A percentile compares a stretch with the other conserved stretches of the same genome.
phyloP scores from a whole-genome alignment of 2,113 vertebrate species.

The Salminus brasiliensis region DNA sequence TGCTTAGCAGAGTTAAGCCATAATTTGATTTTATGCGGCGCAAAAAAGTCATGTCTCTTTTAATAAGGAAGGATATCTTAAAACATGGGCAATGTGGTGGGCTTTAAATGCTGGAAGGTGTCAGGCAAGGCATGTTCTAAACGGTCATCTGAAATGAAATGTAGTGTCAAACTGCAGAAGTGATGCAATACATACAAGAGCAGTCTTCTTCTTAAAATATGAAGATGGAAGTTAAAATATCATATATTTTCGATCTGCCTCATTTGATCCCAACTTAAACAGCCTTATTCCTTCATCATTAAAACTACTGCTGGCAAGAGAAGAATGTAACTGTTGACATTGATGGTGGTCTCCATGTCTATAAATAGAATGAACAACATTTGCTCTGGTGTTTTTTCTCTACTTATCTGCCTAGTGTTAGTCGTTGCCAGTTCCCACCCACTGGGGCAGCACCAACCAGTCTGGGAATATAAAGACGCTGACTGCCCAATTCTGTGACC shows the following conservation, averaged over 20 bases:
- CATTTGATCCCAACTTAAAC: not conserved
- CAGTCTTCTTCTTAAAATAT: not conserved
- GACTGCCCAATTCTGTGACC: not conserved
- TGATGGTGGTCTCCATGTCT: not conserved
- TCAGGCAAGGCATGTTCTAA: not conserved
- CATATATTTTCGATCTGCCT: not conserved
- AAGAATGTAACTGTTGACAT: not conserved
- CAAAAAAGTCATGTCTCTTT: conserved; percentile 61
- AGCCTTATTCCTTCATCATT: not conserved
- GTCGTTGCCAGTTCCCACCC: not conserved
- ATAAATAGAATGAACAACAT: not conserved
- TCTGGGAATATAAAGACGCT: not conserved
- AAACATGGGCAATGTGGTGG: conserved; percentile 10
- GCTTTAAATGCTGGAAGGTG: not conserved
- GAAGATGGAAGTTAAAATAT: no score
- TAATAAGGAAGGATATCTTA: conserved; percentile 33
- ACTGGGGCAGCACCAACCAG: not conserved
- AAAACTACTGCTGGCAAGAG: no score
- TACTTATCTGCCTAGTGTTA: not conserved
- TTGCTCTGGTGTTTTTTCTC: not conserved
- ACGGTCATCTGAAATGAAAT: conserved; percentile 13
- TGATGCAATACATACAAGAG: not conserved
- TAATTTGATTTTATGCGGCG: conserved; percentile 71
- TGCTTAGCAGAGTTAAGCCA: conserved; percentile 67
- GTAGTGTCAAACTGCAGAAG: not conserved